Conservation (phyloP, 2,113 vertebrate species). For the Mustela lutreola region DNA sequence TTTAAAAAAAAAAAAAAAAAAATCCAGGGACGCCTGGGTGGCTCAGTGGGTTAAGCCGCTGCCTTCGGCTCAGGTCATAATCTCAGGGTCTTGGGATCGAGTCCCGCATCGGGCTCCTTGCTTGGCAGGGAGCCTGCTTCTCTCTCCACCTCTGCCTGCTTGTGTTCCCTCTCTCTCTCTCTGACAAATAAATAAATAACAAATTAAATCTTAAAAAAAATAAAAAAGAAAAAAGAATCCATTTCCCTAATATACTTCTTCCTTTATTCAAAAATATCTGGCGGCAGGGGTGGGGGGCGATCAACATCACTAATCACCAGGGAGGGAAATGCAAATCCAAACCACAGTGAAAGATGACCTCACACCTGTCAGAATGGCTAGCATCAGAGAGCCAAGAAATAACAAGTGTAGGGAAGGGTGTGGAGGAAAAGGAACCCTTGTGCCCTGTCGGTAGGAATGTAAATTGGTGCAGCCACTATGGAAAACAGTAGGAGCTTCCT, state of each 20-base stretch:
- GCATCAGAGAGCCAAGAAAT: not conserved
- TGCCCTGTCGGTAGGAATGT: not conserved
- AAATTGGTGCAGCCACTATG: not conserved
- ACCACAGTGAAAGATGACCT: not conserved
- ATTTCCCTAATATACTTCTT: conserved; percentile 43
- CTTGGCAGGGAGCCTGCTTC: no score
- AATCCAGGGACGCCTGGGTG: no score
- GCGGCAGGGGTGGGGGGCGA: not conserved
- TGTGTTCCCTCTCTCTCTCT: no score
- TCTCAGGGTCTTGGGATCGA: no score
- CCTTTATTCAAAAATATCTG: not conserved
- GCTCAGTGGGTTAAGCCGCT: no score
- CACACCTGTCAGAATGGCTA: not conserved
- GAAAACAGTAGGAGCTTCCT: not conserved
- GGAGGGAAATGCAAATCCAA: not conserved
- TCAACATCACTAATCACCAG: not conserved
- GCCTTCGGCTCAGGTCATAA: no score
- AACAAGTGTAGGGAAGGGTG: not conserved
- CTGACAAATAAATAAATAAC: no score
- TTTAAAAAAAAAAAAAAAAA: not conserved
- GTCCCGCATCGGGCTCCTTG: no score
- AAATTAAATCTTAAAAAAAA: no score
- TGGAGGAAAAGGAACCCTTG: not conserved
- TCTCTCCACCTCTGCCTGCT: no score
- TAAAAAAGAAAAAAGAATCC: conserved; percentile 25